Conservation (phyloP, 2,797 vertebrate genomes). For the Poecile montanus region DNA sequence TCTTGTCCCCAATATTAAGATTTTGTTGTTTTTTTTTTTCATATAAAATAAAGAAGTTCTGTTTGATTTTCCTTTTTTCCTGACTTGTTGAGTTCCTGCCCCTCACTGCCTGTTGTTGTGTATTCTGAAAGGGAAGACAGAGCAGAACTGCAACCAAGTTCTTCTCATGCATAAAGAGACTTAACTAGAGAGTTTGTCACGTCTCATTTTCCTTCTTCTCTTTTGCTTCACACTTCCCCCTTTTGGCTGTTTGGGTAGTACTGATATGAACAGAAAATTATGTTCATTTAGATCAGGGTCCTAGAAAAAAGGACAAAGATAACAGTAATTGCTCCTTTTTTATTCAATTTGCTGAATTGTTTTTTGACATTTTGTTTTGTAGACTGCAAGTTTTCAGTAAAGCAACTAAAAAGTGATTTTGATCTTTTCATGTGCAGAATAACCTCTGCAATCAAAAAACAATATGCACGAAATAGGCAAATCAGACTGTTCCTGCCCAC, state of each 20-base stretch:
- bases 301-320: background rate
- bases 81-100: background rate
- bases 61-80: background rate
- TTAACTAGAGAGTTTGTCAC: background rate
- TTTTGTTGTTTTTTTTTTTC: background rate
- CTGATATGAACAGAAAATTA: background rate
- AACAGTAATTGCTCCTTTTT: background rate
- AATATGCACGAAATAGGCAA: conserved; percentile 41
- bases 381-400: conserved; percentile 17
- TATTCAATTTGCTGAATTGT: background rate
- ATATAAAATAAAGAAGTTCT: background rate
- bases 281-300: background rate
- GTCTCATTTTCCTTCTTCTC: background rate
- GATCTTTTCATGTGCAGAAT: conserved; percentile 49
- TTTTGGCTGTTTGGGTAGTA: background rate
- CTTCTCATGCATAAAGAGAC: background rate
- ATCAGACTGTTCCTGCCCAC: conserved; percentile 35
- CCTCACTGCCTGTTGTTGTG: background rate
- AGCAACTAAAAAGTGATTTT: conserved; percentile 27
- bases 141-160: background rate
- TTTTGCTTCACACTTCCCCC: background rate
- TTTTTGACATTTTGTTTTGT: background rate
- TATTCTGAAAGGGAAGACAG: background rate
- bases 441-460: conserved; percentile 69
- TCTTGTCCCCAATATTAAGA: background rate